phyloP scores from a whole-genome alignment of 2,797 vertebrate species.

The Labroides dimidiatus region DNA sequence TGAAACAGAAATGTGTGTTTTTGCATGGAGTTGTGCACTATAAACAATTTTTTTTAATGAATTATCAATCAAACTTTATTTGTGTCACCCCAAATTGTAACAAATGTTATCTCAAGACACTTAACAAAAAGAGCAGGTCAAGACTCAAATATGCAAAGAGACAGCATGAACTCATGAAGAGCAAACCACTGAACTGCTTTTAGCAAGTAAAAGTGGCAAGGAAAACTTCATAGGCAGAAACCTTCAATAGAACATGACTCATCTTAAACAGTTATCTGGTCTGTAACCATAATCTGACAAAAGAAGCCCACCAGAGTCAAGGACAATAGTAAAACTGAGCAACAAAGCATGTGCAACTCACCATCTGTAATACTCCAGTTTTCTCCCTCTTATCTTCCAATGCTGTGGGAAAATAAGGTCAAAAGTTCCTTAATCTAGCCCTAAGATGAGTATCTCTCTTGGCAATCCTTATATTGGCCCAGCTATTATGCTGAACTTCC shows the following conservation, averaged over 20 bases:
- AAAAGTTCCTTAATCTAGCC: conserved; percentile 54
- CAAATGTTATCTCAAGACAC: no score
- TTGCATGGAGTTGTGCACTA: background rate
- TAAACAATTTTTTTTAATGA: no score
- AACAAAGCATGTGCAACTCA: conserved; percentile 9
- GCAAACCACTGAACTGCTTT: no score
- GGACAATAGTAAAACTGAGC: conserved; percentile 2
- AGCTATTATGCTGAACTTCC: conserved; percentile 73
- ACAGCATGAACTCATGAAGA: no score
- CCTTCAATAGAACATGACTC: no score
- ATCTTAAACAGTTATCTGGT: no score
- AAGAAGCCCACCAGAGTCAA: background rate
- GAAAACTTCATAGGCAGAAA: no score
- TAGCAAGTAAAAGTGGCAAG: no score
- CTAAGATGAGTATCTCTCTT: conserved; percentile 69
- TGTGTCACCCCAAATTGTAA: no score
- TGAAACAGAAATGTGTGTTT: background rate
- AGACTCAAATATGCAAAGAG: no score
- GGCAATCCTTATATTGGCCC: conserved; percentile 58
- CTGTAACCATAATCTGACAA: background rate
- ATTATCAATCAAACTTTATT: no score
- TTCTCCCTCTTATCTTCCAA: conserved; percentile 32
- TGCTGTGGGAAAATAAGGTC: conserved; percentile 72
- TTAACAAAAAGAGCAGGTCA: no score
- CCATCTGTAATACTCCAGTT: conserved; percentile 14